phyloP scores from a whole-genome alignment of 2,888 invertebrate genomes.

The Malthinus seriepunctatus region DNA sequence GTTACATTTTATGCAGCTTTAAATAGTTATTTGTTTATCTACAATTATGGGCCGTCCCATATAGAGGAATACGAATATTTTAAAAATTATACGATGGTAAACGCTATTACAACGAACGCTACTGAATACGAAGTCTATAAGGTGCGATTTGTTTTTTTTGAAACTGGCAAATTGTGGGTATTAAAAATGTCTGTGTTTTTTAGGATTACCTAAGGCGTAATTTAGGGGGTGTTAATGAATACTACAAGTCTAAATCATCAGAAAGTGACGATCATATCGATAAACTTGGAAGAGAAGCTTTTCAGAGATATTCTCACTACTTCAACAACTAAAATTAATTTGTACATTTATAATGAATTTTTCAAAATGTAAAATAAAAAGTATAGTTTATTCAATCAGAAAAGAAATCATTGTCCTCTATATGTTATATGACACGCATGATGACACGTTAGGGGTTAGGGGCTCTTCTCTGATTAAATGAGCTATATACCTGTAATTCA shows the following conservation, averaged over 20 bases:
- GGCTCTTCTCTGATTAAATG: too few relatives aligned
- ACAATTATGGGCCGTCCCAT: not conserved
- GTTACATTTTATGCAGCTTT: not conserved
- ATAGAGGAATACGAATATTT: slow-evolving; percentile 1
- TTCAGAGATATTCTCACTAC: not conserved
- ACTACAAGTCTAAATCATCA: not conserved
- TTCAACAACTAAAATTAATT: too few relatives aligned
- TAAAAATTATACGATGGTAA: slow-evolving; percentile 1
- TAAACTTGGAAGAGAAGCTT: not conserved
- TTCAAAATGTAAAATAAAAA: too few relatives aligned
- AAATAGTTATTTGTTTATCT: not conserved
- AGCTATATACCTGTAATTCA: too few relatives aligned
- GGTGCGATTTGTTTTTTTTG: not conserved
- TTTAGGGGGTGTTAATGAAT: not conserved
- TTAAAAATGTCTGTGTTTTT: not conserved
- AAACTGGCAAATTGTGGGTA: not conserved
- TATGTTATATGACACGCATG: too few relatives aligned
- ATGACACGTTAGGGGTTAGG: too few relatives aligned
- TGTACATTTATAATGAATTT: too few relatives aligned
- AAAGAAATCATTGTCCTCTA: too few relatives aligned
- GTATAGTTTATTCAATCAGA: too few relatives aligned
- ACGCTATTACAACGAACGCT: not conserved
- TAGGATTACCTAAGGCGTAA: not conserved
- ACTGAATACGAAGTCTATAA: not conserved
- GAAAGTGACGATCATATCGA: not conserved